Evolutionary conservation across 2,888 invertebrate species (phyloP).

Genomic region (Hyposoter didymator): DNA sequence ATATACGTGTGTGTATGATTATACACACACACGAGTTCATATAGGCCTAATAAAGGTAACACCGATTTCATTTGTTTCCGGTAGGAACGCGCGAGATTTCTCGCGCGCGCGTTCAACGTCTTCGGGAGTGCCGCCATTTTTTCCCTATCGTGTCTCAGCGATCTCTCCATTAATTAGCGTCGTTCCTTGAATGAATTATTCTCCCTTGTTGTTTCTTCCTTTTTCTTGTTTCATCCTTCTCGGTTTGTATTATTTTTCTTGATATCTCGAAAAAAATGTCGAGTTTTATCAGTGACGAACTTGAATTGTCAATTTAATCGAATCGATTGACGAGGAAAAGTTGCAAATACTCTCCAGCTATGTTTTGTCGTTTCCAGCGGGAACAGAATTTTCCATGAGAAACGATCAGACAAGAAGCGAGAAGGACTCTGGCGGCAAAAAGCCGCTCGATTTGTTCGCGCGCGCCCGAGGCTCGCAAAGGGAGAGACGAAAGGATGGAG

Average conservation of each 20-base stretch:
- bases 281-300: background rate
- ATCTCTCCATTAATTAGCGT: slow-evolving; percentile 72
- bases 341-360: too few species aligned
- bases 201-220: background rate
- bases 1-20: background rate
- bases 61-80: slow-evolving; percentile 55
- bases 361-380: background rate
- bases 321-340: too few species aligned
- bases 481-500: slow-evolving; percentile 29
- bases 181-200: slow-evolving; percentile 72
- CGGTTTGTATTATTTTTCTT: background rate
- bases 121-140: slow-evolving; percentile 8
- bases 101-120: slow-evolving; percentile 7
- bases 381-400: background rate
- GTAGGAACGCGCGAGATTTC: slow-evolving; percentile 22
- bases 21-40: slow-evolving; percentile 15
- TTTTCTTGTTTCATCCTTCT: background rate
- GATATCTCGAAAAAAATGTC: background rate
- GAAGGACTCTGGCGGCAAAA: background rate
- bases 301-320: background rate
- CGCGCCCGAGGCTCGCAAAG: slow-evolving; percentile 21
- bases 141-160: slow-evolving; percentile 47
- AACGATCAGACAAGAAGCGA: background rate
- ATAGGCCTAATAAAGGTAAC: slow-evolving; percentile 33
- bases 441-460: slow-evolving; percentile 4